These are phyloP conservation scores for Zaprionus lineosus DNA, from an alignment of 2,888 invertebrate genomes.

Conservation along the genomic window DNA sequence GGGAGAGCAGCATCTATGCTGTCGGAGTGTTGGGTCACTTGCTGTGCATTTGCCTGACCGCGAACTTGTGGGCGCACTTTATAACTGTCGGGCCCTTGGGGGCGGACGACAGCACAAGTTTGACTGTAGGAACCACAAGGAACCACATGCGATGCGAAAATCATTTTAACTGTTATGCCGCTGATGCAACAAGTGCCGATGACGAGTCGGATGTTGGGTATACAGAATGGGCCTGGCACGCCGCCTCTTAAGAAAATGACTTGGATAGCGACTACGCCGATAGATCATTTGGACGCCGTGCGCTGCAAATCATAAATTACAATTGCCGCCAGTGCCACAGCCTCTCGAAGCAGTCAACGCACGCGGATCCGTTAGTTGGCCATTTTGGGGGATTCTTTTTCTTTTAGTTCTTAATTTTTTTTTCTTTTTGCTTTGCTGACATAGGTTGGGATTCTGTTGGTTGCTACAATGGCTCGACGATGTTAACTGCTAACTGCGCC, in stretches of 20 bases:
- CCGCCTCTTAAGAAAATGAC: conserved; percentile 34
- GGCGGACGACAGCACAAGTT: background rate
- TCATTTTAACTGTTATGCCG: conserved; percentile 62
- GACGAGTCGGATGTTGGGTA: conserved; percentile 16
- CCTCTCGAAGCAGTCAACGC: conserved; percentile 48
- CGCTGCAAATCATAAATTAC: conserved; percentile 73
- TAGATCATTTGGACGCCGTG: conserved; percentile 74
- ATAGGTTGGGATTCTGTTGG: background rate
- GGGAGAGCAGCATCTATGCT: too few relatives aligned
- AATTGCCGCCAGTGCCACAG: conserved; percentile 5
- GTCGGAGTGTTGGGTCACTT: conserved; percentile 45
- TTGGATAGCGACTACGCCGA: conserved; percentile 45
- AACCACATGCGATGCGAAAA: conserved; percentile 42
- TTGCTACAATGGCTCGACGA: conserved; percentile 11
- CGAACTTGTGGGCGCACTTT: conserved; percentile 61
- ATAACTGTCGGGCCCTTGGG: conserved; percentile 55
- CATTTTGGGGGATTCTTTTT: conserved; percentile 35
- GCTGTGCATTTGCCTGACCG: conserved; percentile 36
- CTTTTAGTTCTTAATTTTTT: too few relatives aligned
- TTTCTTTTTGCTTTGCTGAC: conserved; percentile 11
- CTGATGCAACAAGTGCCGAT: conserved; percentile 61
- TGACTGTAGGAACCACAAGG: too few relatives aligned
- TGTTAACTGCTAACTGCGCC: conserved; percentile 52
- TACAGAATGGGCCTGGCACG: conserved; percentile 13
- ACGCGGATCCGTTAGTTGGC: conserved; percentile 56